These are phyloP conservation scores for Noctua janthe DNA, from an alignment of 2,888 invertebrate genomes.

Conservation along the genomic window DNA sequence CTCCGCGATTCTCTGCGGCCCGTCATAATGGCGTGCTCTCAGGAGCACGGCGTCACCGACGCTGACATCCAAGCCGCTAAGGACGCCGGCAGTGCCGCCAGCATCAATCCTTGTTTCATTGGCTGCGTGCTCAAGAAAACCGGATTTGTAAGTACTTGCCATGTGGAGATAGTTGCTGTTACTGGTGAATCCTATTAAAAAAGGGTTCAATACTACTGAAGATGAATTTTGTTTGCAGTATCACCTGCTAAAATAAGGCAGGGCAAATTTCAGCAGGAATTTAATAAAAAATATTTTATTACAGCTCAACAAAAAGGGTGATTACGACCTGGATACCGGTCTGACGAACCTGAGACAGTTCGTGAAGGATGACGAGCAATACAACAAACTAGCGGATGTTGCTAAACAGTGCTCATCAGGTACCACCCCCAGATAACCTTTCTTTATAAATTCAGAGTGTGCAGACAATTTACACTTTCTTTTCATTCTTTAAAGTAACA, in stretches of 20 bases:
- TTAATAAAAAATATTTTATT: background rate
- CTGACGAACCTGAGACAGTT: slow-evolving; percentile 20
- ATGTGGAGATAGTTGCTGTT: background rate
- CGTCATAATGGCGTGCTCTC: slow-evolving; percentile 38
- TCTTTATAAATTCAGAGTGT: background rate
- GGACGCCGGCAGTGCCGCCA: slow-evolving; percentile 12
- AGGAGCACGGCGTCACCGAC: slow-evolving; percentile 37
- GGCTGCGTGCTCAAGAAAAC: slow-evolving; percentile 26
- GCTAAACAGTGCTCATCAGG: slow-evolving; percentile 15
- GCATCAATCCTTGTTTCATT: slow-evolving; percentile 52
- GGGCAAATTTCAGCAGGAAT: too few relatives aligned
- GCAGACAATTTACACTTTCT: background rate
- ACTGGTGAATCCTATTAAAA: too few relatives aligned
- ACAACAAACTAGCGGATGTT: slow-evolving; percentile 14
- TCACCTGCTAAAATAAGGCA: too few relatives aligned
- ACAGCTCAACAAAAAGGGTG: slow-evolving; percentile 7
- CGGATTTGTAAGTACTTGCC: slow-evolving; percentile 24
- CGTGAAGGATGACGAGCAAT: slow-evolving; percentile 25
- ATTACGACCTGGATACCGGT: background rate
- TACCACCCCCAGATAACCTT: background rate
- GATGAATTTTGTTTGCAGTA: too few relatives aligned
- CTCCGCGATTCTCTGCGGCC: slow-evolving; percentile 33
- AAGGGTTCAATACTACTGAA: background rate
- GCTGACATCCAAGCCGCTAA: slow-evolving; percentile 49
- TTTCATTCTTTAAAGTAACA: background rate